Evolutionary conservation across 2,797 vertebrate species (phyloP).

Genomic region (Cebuella pygmaea): DNA sequence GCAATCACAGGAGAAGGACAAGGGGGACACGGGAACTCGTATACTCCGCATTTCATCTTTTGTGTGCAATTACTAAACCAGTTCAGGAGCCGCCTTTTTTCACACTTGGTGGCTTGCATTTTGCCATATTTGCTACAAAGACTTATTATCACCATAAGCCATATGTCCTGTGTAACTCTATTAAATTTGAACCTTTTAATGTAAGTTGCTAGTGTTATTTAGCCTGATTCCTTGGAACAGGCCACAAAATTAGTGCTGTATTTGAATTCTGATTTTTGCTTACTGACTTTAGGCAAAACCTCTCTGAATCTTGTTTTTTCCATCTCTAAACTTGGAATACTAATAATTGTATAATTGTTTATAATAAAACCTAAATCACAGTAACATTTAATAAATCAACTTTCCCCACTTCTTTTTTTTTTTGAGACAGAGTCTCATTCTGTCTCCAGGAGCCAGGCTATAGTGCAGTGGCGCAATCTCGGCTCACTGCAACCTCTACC

Average conservation of each 20-base stretch:
- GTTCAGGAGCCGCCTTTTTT: background rate
- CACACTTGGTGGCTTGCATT: background rate
- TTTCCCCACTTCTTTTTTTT: background rate
- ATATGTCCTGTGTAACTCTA: background rate
- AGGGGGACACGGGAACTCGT: background rate
- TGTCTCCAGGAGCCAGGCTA: too few species aligned
- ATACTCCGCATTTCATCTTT: background rate
- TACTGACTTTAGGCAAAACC: background rate
- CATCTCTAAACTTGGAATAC: background rate
- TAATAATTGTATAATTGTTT: background rate
- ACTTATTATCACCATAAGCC: background rate
- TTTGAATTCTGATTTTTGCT: slow-evolving; percentile 2
- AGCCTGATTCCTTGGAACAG: background rate
- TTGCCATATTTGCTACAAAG: background rate
- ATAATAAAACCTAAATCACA: background rate
- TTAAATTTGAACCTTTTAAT: background rate
- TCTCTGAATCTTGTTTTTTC: background rate
- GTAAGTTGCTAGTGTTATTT: background rate
- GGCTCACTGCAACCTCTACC: too few species aligned
- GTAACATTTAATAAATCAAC: background rate
- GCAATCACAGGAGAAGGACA: background rate
- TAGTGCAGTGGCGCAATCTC: too few species aligned
- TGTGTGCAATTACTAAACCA: background rate
- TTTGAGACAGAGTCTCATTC: too few species aligned
- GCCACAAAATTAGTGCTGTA: slow-evolving; percentile 14